Base-by-base conservation (phyloP, 2,797 vertebrate species). In the Hoplostethus mediterraneus region DNA sequence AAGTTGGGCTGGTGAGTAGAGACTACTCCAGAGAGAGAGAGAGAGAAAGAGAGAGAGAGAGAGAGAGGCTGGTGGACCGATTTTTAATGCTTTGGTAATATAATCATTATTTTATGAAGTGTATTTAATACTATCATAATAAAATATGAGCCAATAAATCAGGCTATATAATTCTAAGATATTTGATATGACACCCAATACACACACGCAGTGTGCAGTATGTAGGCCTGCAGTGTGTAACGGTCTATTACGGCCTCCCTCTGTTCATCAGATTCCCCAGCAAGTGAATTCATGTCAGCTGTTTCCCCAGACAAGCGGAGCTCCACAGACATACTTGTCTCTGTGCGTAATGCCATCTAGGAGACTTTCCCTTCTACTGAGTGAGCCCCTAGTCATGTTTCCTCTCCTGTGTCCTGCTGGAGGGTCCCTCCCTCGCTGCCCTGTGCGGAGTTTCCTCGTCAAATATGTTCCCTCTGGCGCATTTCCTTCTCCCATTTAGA, bases 221-320 rank as follows among this genome's bases (percentile, higher is more conserved):
- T 2, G 38, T 8, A 40, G 38, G 38, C 40, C 40, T 44, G 40
- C 40, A 44, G 7, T 40, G 6, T 33, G 6, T 33, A 4, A 2
- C 33, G 6, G 33, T 21, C 21, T 21, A 21, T 44, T 11, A 12
- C 10, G 40, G 36, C 9, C 21, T 48, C 11, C 9, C 8, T 11
- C 36, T n/a, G 49, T 30, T 56, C 71, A 25, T 52, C 49, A 60
- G 10, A 38, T 9, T 47, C 49, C 49, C 3, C 30, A 56, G 13
- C 28, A 56, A 60, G 30, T 53, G 48, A 61, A 44, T 33, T 66
- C 56, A 48, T 38, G 51, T 82, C 77, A 84, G 71, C 71, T 75
- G 71, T 67, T 82, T 79, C 67, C 64, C 72, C 2, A 28, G 17
- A 30, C 52, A 6, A 31, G 52, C 52, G 7, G 52, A 30, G 12